phyloP scores from a whole-genome alignment of 92 coral and sea anemone genomes.

The Phymanthus crucifer region DNA sequence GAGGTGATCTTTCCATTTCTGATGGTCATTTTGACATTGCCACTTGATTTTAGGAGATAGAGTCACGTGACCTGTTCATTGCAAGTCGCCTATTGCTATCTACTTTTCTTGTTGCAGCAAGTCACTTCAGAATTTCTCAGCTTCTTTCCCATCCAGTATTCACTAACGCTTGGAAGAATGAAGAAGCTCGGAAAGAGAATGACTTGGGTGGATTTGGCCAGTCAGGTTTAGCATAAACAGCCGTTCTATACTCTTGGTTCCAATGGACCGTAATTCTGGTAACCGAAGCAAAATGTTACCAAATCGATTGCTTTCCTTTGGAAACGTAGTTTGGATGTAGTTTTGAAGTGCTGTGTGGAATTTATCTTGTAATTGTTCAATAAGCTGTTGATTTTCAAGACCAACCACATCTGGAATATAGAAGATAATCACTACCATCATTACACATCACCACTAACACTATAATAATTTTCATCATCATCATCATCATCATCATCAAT shows the following conservation, averaged over 20 bases:
- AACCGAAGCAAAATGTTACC: constrained; percentile 89
- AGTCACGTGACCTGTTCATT: too few relatives aligned
- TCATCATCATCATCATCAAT: too few relatives aligned
- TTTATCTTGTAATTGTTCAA: constrained; percentile 86
- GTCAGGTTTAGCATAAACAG: constrained; percentile 85
- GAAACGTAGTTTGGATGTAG: constrained; percentile 68
- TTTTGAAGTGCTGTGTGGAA: constrained; percentile 87
- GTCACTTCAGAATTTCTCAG: too few relatives aligned
- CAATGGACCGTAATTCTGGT: constrained; percentile 95
- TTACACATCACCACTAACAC: too few relatives aligned
- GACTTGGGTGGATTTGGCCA: constrained; percentile 71
- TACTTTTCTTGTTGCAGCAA: too few relatives aligned
- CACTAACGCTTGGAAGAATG: constrained; percentile 67
- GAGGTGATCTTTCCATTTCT: too few relatives aligned
- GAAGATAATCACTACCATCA: too few relatives aligned
- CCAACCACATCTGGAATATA: constrained; percentile 75
- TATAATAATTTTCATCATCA: too few relatives aligned
- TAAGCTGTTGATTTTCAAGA: constrained; percentile 57
- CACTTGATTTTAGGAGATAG: too few relatives aligned
- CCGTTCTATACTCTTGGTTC: constrained; percentile 92
- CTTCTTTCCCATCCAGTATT: background rate
- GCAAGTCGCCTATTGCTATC: too few relatives aligned
- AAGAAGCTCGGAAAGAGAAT: constrained; percentile 62
- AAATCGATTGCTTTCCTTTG: constrained; percentile 83
- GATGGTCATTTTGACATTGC: too few relatives aligned